Base-by-base conservation (phyloP, 37 sponge, comb jelly and placozoan genomes). In the Axinella damicornis region DNA sequence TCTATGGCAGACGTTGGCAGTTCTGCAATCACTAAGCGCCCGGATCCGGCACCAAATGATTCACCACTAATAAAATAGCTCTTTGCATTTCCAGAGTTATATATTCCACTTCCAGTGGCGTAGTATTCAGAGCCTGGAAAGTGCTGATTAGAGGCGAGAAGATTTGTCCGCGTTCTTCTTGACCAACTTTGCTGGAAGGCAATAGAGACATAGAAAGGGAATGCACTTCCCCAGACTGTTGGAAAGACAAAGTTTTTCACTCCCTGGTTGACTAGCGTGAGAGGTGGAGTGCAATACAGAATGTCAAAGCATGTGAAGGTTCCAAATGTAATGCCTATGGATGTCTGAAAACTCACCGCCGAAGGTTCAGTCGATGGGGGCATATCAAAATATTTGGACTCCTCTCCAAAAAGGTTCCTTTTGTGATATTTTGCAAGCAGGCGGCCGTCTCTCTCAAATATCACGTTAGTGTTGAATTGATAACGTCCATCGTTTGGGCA, bases 281-380 rank as follows among this genome's bases (percentile, higher is more conserved):
- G 1, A 18, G 77, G 40, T 31, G 93, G 93, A 5, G 40, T 35
- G 24, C 62, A 6, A 55, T 60, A 92, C 0, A 92, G 82, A 0
- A 92, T 73, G 55, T 92, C 93, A 67, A 46, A 92, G 60, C 93
- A 92, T 21, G 93, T 92, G 69, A 89, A 89, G 1, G 62, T 78
- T 0, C 93, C 93, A 80, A 92, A 92, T 0, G 73, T 77, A 2
- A 92, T 86, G 13, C 90, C 93, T 73, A 92, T 85, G 2, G 73
- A 61, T 16, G 90, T 79, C 0, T 56, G 24, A 35, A 92, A 92
- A 20, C 85, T 31, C 0, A 90, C 71, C 4, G 9, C 46, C 9
- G 4, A 4, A 46, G 9, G 46, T 24, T 25, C 25, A 13, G 41
- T 39, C 19, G 54, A 5, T 63, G 76, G 14, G 24, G 74, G 70